Evolutionary conservation across 2,888 invertebrate species (phyloP).

Genomic region (Torymus aiolomorphi): DNA sequence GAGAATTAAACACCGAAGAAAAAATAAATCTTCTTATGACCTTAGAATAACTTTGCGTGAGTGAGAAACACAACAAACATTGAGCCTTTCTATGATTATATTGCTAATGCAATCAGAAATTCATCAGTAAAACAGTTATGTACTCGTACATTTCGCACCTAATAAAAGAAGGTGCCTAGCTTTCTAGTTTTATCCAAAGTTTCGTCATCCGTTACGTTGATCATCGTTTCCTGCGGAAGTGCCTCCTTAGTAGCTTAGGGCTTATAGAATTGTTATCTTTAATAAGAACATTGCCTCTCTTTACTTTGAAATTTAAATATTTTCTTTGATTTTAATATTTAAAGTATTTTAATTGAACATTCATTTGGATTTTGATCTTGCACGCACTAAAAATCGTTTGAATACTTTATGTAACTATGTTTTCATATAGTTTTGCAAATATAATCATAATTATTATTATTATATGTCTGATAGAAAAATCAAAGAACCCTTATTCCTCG

Average conservation of each 20-base stretch:
- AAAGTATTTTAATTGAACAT: neutral
- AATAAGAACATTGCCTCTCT: constrained; percentile 16
- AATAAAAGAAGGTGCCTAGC: constrained; percentile 45
- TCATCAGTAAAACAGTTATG: constrained; percentile 38
- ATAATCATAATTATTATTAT: too few relatives aligned
- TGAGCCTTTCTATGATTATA: too few relatives aligned
- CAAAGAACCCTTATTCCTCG: too few relatives aligned
- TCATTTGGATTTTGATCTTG: too few relatives aligned
- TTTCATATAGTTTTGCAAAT: too few relatives aligned
- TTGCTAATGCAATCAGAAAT: neutral
- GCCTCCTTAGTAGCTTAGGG: constrained; percentile 5
- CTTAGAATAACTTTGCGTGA: too few relatives aligned
- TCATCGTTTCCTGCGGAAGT: constrained; percentile 41
- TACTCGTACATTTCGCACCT: constrained; percentile 29
- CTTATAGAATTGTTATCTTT: constrained; percentile 35
- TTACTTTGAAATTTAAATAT: neutral
- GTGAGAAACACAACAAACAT: too few relatives aligned
- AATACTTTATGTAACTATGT: too few relatives aligned
- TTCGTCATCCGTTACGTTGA: constrained; percentile 56
- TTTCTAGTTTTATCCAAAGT: constrained; percentile 60
- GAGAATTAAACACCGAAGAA: too few relatives aligned
- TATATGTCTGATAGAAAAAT: too few relatives aligned
- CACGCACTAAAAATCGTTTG: too few relatives aligned
- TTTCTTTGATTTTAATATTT: neutral
- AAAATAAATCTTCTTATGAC: too few relatives aligned